Conservation (phyloP, 1,140 invertebrate species). For the Proctacanthus coquilletti region DNA sequence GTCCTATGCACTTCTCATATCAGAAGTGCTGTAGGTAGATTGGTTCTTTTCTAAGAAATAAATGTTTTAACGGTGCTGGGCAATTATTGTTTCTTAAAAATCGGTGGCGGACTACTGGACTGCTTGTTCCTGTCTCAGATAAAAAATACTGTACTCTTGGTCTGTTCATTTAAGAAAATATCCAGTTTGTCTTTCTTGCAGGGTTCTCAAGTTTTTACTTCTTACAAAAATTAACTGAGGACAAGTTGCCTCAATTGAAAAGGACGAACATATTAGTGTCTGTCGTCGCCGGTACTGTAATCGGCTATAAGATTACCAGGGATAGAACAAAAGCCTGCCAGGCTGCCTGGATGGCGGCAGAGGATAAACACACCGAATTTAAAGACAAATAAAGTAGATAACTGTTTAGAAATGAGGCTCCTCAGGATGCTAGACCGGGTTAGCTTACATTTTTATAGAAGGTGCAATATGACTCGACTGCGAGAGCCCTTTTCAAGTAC, state of each 20-base stretch:
- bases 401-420: constrained; percentile 4
- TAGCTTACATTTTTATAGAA: too few species aligned
- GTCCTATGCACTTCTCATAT: background rate
- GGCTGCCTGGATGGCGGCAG: constrained; percentile 33
- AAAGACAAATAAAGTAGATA: constrained; percentile 18
- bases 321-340: constrained; percentile 30
- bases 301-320: constrained; percentile 30
- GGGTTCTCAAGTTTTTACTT: constrained; percentile 33
- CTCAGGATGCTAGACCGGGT: too few species aligned
- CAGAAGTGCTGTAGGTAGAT: too few species aligned
- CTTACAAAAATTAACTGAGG: constrained; percentile 26
- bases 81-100: too few species aligned
- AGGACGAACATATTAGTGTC: constrained; percentile 31
- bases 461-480: too few species aligned
- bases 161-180: too few species aligned
- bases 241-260: constrained; percentile 24
- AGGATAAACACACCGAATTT: constrained; percentile 32
- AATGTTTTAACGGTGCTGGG: too few species aligned
- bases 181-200: constrained; percentile 16
- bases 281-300: constrained; percentile 19
- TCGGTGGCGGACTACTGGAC: too few species aligned
- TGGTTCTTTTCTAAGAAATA: too few species aligned
- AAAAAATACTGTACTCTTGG: too few species aligned
- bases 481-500: too few species aligned
- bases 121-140: too few species aligned